A percentile compares a stretch with the other conserved stretches of the same genome.
Evolutionary conservation across 2,113 vertebrate species (phyloP).

Genomic region (Panthera tigris): DNA sequence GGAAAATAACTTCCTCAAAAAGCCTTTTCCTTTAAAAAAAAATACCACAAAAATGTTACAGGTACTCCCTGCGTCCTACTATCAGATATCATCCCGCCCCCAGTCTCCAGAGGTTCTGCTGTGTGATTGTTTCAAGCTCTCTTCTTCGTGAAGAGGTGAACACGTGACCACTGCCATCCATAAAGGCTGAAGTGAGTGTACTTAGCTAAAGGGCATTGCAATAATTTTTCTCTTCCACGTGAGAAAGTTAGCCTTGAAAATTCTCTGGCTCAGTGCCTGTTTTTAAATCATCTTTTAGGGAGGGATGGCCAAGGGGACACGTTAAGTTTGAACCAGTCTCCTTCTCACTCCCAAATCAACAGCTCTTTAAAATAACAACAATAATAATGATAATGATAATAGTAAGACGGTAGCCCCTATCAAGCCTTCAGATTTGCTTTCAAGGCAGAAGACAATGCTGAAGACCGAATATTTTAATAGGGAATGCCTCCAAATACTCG

Average conservation of each 20-base stretch:
- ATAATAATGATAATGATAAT: not conserved
- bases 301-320: not conserved
- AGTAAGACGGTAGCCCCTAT: not conserved
- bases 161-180: slow-evolving; percentile 52
- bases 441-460: no score
- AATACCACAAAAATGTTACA: not conserved
- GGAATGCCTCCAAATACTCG: not conserved
- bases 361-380: not conserved
- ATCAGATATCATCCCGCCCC: not conserved
- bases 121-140: slow-evolving; percentile 36
- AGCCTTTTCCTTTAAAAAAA: not conserved
- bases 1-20: not conserved
- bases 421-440: not conserved
- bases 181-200: slow-evolving; percentile 72
- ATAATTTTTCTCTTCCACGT: slow-evolving; percentile 70
- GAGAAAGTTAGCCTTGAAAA: slow-evolving; percentile 71
- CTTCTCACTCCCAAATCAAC: not conserved
- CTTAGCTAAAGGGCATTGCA: slow-evolving; percentile 72
- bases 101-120: not conserved
- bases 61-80: not conserved
- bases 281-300: slow-evolving; percentile 57
- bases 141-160: not conserved
- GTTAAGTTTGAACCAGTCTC: not conserved
- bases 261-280: slow-evolving; percentile 48
- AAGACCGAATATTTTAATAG: not conserved